phyloP scores from a whole-genome alignment of 2,888 invertebrate genomes.

The Phalangium opilio region DNA sequence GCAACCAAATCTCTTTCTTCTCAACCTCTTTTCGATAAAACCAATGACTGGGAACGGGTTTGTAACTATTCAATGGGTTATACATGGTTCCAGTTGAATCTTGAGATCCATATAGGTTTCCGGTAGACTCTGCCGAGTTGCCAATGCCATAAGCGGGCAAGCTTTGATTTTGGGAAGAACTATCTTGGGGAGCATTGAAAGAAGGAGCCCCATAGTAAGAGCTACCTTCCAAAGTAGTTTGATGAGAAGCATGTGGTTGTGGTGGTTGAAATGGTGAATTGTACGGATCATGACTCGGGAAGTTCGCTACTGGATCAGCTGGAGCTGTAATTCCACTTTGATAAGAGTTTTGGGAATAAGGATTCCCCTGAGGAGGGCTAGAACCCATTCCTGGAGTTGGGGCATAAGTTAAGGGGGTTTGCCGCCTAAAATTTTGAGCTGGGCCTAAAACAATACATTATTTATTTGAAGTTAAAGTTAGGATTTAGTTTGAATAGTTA shows the following conservation, averaged over 20 bases:
- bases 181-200: not conserved
- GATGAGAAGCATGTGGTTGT: not conserved
- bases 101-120: not conserved
- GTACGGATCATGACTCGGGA: not conserved
- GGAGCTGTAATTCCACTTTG: not conserved
- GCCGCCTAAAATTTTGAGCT: constrained; percentile 2
- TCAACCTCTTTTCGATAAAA: constrained; percentile 63
- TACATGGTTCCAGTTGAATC: not conserved
- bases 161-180: not conserved
- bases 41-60: constrained; percentile 60
- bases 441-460: not conserved
- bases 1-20: constrained; percentile 56
- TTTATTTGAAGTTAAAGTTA: not conserved
- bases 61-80: constrained; percentile 28
- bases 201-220: too few species aligned
- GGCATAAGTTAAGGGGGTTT: not conserved
- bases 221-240: not conserved
- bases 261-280: not conserved
- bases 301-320: not conserved
- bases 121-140: not conserved
- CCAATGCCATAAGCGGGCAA: not conserved
- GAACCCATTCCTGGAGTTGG: not conserved
- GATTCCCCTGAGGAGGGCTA: not conserved
- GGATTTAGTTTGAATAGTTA: not conserved
- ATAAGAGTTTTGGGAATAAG: not conserved